Evolutionary conservation across 2,888 invertebrate genomes (phyloP), one percentile per base, ranked within the genome.

Genomic region (Alloscopus bannaensis): DNA sequence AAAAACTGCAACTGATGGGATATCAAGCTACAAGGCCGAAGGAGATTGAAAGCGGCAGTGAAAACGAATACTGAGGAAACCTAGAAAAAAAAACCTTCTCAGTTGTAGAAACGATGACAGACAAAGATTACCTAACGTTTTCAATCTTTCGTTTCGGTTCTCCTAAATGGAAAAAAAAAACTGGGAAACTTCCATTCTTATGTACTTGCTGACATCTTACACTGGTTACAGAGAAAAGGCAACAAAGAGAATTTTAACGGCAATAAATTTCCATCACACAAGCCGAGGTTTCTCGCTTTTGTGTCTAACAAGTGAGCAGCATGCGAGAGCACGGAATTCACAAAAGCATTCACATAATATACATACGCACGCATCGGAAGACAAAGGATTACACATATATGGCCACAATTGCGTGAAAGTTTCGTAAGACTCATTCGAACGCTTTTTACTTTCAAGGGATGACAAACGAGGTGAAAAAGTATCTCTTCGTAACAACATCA

Each of bases 51-150:
- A 42, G 64, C 11, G 2, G 26, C 4, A 8, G 11, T 42, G 31
- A 11, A 59, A 29, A 31, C 28, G 11, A 13, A 36, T 57, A 57
- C 57, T 6, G 24, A 57, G 24, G n/a, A n/a, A n/a, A n/a, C n/a
- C n/a, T n/a, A n/a, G n/a, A n/a, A n/a, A 24, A 64, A 8, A 16
- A 64, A 24, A 22, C 6, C 45, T 42, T 16, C 40, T 42, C 64
- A 42, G 64, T 64, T 64, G 64, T 64, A 64, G 45, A 64, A 64
- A 64, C 60, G 64, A 64, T 22, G 64, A 64, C 24, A 42, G 64
- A 40, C 64, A n/a, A n/a, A n/a, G n/a, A 64, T 64, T 64, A 42
- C 64, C 40, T 64, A 64, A 64, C 42, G 24, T 22, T 36, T 36
- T 13, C 13, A 36, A 6, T 6, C 36, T 20, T 50, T 57, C 31